Conservation (phyloP, 2,888 invertebrate genomes). For the Rhodophaea formosa region DNA sequence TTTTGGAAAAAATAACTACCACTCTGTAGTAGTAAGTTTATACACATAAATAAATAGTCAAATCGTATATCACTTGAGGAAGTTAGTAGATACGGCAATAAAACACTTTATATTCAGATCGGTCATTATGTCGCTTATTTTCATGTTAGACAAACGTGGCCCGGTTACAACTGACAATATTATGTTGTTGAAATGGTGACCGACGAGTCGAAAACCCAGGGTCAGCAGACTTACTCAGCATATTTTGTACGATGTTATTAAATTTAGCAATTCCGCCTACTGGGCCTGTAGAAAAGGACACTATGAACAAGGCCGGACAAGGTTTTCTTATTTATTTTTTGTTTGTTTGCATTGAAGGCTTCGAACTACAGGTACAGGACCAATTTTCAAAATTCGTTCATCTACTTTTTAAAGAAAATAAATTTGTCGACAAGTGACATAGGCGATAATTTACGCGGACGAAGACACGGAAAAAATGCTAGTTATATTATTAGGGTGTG, state of each 20-base stretch:
- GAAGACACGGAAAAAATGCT: too few relatives aligned
- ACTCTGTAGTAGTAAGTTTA: too few relatives aligned
- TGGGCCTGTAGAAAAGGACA: too few relatives aligned
- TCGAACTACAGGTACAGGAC: too few relatives aligned
- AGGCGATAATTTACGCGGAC: too few relatives aligned
- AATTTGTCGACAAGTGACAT: too few relatives aligned
- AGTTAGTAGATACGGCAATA: conserved; percentile 6
- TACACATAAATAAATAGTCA: not conserved
- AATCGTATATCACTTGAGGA: not conserved
- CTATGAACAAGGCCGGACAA: not conserved
- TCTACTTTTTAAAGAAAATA: too few relatives aligned
- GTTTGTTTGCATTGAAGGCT: too few relatives aligned
- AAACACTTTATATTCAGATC: conserved; percentile 12
- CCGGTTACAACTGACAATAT: not conserved
- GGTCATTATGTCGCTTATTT: conserved; percentile 6
- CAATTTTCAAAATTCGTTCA: too few relatives aligned
- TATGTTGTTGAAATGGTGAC: not conserved
- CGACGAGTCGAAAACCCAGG: conserved; percentile 2
- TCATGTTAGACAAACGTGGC: conserved; percentile 9
- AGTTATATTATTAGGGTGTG: too few relatives aligned
- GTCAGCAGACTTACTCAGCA: not conserved
- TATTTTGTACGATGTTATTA: not conserved
- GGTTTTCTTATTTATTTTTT: too few relatives aligned
- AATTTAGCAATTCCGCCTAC: not conserved
- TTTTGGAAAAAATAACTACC: too few relatives aligned